Conservation (phyloP, 1,140 invertebrate genomes). For the Ctenoplectra terminalis region DNA sequence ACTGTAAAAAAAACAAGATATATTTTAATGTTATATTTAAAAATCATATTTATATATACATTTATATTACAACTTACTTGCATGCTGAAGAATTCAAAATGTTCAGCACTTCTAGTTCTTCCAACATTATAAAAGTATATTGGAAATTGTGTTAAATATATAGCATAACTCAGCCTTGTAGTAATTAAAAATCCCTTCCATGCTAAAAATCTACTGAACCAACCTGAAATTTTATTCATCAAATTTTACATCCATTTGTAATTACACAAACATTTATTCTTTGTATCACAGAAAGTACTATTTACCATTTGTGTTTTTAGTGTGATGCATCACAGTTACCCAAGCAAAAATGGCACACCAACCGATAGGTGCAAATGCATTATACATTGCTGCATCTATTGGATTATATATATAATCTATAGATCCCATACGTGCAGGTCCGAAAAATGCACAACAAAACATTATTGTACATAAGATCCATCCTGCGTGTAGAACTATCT, state of each 20-base stretch:
- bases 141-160: constrained; percentile 88
- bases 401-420: constrained; percentile 87
- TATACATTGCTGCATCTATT: constrained; percentile 87
- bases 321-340: constrained; percentile 86
- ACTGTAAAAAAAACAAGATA: constrained; percentile 76
- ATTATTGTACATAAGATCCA: constrained; percentile 83
- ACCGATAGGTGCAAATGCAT: constrained; percentile 88
- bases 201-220: constrained; percentile 82
- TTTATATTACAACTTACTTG: constrained; percentile 77
- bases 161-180: constrained; percentile 86
- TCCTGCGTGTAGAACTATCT: constrained; percentile 84
- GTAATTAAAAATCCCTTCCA: constrained; percentile 86
- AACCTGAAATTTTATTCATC: constrained; percentile 75
- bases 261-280: neutral
- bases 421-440: constrained; percentile 86
- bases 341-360: constrained; percentile 88
- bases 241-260: no score
- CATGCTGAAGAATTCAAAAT: constrained; percentile 83
- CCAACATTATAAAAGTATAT: constrained; percentile 88
- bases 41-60: neutral
- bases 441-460: constrained; percentile 84
- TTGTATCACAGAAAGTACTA: neutral
- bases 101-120: constrained; percentile 82
- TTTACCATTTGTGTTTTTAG: constrained; percentile 84
- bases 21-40: constrained; percentile 30